Percentiles rank a stretch among this genome's conserved stretches.
Evolutionary conservation across 2,113 vertebrate species (phyloP).

Genomic region (Dromiciops gliroides): DNA sequence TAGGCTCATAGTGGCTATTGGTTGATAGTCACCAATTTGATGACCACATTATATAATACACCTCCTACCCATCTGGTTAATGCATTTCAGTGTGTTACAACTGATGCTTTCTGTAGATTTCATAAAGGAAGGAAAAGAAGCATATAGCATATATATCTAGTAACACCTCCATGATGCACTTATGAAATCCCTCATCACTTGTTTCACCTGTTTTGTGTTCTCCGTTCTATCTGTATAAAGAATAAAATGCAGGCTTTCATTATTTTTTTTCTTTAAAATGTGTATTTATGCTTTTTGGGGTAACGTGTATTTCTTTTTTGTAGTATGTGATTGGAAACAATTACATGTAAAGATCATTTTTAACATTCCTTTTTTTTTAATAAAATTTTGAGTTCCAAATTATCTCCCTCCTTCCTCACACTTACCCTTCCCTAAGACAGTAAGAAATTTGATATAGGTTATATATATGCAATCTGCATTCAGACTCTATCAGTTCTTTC

Average conservation of each 20-base stretch:
- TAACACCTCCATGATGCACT: too few species aligned
- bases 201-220: not conserved
- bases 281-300: not conserved
- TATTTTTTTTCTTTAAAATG: not conserved
- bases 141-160: too few species aligned
- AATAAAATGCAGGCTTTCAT: constrained; percentile 17
- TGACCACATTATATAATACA: not conserved
- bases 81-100: not conserved
- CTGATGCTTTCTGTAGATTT: not conserved
- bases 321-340: not conserved
- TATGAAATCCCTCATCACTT: constrained; percentile 40
- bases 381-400: not conserved
- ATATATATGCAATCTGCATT: not conserved
- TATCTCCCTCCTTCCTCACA: not conserved
- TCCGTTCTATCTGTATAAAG: constrained; percentile 41
- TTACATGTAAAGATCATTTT: not conserved
- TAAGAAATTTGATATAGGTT: not conserved
- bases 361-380: not conserved
- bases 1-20: not conserved
- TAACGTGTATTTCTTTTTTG: not conserved
- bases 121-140: not conserved
- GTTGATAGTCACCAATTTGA: not conserved
- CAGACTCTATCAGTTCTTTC: not conserved
- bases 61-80: not conserved
- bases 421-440: not conserved